These are phyloP conservation scores for Fringilla coelebs DNA, from an alignment of 2,797 vertebrate species.

Conservation along the genomic window DNA sequence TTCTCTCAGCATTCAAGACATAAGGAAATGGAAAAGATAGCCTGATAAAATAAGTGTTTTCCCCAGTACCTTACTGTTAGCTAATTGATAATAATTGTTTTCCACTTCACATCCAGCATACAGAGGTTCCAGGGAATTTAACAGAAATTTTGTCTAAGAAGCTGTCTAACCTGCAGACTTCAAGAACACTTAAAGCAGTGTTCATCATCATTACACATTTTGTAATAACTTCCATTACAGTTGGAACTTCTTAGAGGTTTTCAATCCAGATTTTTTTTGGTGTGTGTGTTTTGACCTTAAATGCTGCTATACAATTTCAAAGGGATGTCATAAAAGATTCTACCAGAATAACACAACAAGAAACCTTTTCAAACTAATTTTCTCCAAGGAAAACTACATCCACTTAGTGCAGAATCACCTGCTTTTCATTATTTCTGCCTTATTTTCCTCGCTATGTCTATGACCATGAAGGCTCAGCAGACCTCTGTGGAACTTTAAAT, in stretches of 20 bases:
- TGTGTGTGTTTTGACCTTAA: neutral
- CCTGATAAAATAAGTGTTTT: neutral
- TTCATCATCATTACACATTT: neutral
- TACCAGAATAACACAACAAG: neutral
- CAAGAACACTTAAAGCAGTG: neutral
- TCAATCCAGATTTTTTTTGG: neutral
- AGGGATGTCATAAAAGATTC: neutral
- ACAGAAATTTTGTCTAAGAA: neutral
- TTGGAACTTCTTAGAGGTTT: neutral
- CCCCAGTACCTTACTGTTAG: neutral
- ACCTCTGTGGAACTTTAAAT: slow-evolving; percentile 34
- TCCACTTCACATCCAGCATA: neutral
- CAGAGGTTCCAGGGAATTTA: neutral
- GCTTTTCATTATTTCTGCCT: slow-evolving; percentile 31
- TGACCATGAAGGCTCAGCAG: neutral
- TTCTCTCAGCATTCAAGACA: neutral
- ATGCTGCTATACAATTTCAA: neutral
- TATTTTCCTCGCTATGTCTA: neutral
- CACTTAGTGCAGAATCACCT: neutral
- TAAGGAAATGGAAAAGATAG: neutral
- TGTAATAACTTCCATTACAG: neutral
- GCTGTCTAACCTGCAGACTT: neutral
- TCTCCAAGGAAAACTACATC: neutral
- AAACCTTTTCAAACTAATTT: neutral
- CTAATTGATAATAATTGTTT: neutral